Evolutionary conservation across 2,113 vertebrate species (phyloP).

Genomic region (Lophura nycthemera): DNA sequence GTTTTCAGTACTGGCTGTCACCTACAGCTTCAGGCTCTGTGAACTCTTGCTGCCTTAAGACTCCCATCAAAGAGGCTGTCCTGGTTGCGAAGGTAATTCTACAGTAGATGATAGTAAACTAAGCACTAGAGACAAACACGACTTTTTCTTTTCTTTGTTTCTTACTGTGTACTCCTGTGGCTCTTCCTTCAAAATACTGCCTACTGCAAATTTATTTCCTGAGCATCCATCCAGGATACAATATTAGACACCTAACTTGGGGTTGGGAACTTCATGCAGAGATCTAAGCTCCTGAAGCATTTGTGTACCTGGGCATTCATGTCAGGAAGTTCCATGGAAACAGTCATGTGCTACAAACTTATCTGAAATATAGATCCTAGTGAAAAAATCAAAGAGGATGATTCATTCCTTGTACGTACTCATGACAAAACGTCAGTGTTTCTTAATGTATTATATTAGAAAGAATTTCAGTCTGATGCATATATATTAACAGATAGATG

Average conservation of each 20-base stretch:
- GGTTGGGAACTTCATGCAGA: background rate
- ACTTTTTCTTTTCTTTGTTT: background rate
- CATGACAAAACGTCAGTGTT: slow-evolving; percentile 25
- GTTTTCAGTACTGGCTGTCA: background rate
- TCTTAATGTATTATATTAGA: background rate
- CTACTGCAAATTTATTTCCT: background rate
- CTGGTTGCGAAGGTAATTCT: background rate
- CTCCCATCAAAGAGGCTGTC: background rate
- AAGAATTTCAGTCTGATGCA: slow-evolving; percentile 39
- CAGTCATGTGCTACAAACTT: background rate
- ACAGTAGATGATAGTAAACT: background rate
- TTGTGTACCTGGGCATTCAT: background rate
- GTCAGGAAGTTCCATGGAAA: slow-evolving; percentile 15
- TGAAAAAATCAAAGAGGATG: background rate
- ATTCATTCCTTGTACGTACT: background rate
- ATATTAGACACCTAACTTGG: background rate
- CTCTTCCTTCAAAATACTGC: background rate
- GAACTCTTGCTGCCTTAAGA: background rate
- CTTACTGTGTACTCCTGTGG: background rate
- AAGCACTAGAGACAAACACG: background rate
- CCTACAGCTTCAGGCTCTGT: background rate
- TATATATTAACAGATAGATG: slow-evolving; percentile 6
- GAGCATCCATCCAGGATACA: background rate
- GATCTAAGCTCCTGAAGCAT: background rate
- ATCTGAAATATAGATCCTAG: background rate